Base-by-base conservation (phyloP, 1,140 invertebrate species). In the Steinernema khuongi region DNA sequence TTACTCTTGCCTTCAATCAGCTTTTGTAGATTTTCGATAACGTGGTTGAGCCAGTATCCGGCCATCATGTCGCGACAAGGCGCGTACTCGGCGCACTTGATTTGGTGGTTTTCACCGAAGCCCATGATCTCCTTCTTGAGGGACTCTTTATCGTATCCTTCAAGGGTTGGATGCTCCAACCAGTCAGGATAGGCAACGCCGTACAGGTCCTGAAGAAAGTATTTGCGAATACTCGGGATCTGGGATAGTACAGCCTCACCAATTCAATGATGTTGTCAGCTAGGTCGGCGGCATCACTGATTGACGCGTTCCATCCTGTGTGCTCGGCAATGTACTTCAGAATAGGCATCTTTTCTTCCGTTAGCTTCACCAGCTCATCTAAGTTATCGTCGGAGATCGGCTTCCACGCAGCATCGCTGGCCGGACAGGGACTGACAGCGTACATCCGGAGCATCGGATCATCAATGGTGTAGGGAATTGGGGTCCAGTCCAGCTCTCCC, bases 371-470 rank as follows among this genome's bases (percentile, higher is more conserved):
- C 18, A 79, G 33, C 22, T 78, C 68, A 1, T 73, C 77, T 22
- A 79, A 60, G 14, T 67, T 73, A 44, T 79, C 78, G 18, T 74
- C 70, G 36, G 50, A 33, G 17, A 79, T 74, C 22, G 76, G 76
- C 26, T 74, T 36, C 76, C 77, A 79, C 14, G 71, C 77, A 22
- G 31, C 18, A 22, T 60, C 50, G 50, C 50, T 60, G 7, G 11
- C 22, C 14, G 22, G 22, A 60, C 50, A 60, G 14, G 11, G 11
- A 11, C 26, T 4, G 2, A 79, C 76, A 31, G 74, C 69, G 31
- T 79, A 79, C 78, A 79, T 79, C 68, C 78, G 41, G 17, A 79
- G 74, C 50, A 79, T 43, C 14, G 78, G 69, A 67, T 79, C 78
- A 41, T 79, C 78, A 50, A 79, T 79, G n/a, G 74, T 66, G 67